These are phyloP conservation scores for Chionis minor DNA, from an alignment of 2,113 vertebrate species.

Conservation along the genomic window DNA sequence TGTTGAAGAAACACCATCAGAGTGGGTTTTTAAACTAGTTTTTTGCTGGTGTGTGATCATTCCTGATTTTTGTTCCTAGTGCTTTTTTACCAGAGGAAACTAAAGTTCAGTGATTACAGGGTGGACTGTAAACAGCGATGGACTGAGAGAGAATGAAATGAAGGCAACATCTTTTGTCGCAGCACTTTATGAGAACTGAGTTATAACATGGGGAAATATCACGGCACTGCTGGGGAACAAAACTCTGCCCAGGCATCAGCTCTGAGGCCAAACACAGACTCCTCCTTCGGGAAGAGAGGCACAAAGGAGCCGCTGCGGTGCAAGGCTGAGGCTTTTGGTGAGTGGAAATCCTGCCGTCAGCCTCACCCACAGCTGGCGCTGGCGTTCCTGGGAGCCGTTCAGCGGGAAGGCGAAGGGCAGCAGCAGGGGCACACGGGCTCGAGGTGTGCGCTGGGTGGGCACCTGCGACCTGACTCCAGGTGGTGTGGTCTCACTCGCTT, in stretches of 20 bases:
- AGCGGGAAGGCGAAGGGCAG: background rate
- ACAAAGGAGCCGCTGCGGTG: background rate
- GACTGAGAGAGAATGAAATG: background rate
- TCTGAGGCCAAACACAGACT: background rate
- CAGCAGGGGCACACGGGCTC: background rate
- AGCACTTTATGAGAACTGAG: background rate
- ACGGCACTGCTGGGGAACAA: background rate
- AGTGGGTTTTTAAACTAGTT: background rate
- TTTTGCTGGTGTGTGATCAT: background rate
- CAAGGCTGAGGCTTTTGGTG: background rate
- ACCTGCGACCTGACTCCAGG: background rate
- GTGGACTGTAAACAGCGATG: background rate
- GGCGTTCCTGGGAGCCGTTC: background rate
- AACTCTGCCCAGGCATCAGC: background rate
- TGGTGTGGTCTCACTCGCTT: background rate
- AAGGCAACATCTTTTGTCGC: background rate
- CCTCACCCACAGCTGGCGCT: background rate
- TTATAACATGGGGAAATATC: background rate
- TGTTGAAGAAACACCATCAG: background rate
- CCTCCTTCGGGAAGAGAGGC: background rate
- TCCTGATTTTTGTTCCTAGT: background rate
- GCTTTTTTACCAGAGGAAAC: background rate
- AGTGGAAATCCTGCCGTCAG: background rate
- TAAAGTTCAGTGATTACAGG: background rate
- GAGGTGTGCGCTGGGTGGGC: background rate